These are phyloP conservation scores for Caenorhabditis briggsae DNA, from an alignment of 1,140 invertebrate species.

Conservation along the genomic window DNA sequence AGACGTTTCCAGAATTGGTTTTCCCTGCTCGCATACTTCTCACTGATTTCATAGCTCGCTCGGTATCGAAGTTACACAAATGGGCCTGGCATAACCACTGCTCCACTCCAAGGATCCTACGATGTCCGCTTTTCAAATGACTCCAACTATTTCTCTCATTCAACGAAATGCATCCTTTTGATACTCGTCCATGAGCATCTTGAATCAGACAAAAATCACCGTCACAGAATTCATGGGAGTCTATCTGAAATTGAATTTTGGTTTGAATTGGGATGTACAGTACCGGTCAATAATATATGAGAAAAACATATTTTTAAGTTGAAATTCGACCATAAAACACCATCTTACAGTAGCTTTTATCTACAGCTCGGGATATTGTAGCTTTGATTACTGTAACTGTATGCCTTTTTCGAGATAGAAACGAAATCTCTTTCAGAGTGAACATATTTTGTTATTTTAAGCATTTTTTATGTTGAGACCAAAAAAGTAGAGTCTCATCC, in stretches of 20 bases:
- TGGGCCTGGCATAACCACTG: constrained; percentile 61
- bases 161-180: constrained; percentile 60
- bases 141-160: constrained; percentile 62
- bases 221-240: constrained; percentile 55
- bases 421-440: no score
- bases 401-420: no score
- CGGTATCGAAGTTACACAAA: constrained; percentile 53
- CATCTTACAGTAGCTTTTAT: no score
- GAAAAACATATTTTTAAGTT: no score
- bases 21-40: constrained; percentile 35
- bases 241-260: constrained; percentile 17
- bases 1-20: not conserved
- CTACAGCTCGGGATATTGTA: not conserved
- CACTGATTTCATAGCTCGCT: constrained; percentile 48
- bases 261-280: no score
- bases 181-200: constrained; percentile 29
- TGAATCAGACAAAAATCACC: constrained; percentile 61
- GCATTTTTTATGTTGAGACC: no score
- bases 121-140: constrained; percentile 56
- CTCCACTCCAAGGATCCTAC: constrained; percentile 55
- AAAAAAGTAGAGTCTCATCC: no score
- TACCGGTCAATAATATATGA: no score
- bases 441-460: no score
- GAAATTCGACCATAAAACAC: no score
- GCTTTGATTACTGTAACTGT: no score